Conservation (phyloP, 2,113 vertebrate genomes). For the Grammomys dolichurus region DNA sequence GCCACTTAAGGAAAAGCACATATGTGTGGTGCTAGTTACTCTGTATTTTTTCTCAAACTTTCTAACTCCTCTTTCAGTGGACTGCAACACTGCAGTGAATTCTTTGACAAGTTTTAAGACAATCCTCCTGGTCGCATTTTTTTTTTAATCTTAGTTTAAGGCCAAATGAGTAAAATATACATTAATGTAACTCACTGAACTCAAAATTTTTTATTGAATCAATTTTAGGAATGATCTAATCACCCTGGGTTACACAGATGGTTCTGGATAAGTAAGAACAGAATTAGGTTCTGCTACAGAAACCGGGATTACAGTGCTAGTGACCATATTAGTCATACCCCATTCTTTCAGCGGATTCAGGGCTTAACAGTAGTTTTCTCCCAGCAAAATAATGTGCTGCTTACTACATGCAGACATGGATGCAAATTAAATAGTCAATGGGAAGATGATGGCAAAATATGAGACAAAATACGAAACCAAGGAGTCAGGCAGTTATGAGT, state of each 20-base stretch:
- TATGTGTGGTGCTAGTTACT: background rate
- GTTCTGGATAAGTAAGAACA: background rate
- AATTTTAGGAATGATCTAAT: slow-evolving; percentile 25
- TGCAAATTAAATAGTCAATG: slow-evolving; percentile 13
- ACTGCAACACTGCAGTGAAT: background rate
- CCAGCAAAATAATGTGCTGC: background rate
- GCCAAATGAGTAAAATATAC: slow-evolving; percentile 41
- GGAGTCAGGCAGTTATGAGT: background rate
- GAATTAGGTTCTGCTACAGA: background rate
- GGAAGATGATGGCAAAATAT: background rate
- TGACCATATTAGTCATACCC: background rate
- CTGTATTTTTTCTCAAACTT: background rate
- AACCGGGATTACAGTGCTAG: background rate
- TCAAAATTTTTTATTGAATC: background rate
- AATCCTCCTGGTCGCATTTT: background rate
- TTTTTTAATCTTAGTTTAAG: background rate
- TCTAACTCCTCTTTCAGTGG: background rate
- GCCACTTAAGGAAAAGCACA: background rate
- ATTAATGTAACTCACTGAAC: background rate
- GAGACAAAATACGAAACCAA: background rate
- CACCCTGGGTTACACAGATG: background rate
- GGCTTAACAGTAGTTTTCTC: background rate
- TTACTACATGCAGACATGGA: background rate
- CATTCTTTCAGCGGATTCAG: background rate
- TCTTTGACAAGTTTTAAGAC: slow-evolving; percentile 34